Base-by-base conservation (phyloP, 2,888 invertebrate species). In the Sclerodermus sp. region DNA sequence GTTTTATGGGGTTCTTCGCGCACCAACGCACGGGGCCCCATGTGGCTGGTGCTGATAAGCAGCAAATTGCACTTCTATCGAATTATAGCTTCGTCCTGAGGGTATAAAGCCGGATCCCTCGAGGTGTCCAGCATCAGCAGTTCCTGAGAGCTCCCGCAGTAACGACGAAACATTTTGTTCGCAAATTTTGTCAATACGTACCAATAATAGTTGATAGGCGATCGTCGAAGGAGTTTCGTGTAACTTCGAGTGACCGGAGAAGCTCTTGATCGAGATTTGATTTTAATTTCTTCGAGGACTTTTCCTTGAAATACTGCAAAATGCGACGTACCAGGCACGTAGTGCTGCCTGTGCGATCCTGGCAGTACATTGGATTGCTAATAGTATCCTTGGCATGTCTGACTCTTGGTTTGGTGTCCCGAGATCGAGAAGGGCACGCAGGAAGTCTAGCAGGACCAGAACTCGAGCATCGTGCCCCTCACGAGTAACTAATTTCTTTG, bases 21-120 rank as follows among this genome's bases (percentile, higher is more conserved):
- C 51, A 44, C 41, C 34, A 40, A 4, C 12, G 34, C 34, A 34
- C 18, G 56, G 59, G 62, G 69, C 55, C 75, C 73, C 77, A 77
- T 76, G 68, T 77, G 77, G 71, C 60, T 49, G 56, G 36, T 45
- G 65, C 73, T 74, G 76, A 77, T 77, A 77, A 74, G 70, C 70
- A 47, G 60, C 39, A 66, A 62, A 77, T 77, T 76, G 76, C 67
- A 57, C 62, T 60, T 67, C 52, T 64, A 76, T 76, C 66, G 62
- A 71, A 74, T 77, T 74, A 73, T 56, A 48, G 41, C 36, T 41
- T 45, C 49, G 41, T 37, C 49, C 15, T 45, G 49, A 39, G 16
- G 31, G 69, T 73, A 76, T 76, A 76, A 73, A 74, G 70, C 60
- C 51, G 47, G 49, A 45, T 45, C 49, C 51, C 56, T 45, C 41